phyloP scores from a whole-genome alignment of 2,888 invertebrate species.

The Oscheius onirici region DNA sequence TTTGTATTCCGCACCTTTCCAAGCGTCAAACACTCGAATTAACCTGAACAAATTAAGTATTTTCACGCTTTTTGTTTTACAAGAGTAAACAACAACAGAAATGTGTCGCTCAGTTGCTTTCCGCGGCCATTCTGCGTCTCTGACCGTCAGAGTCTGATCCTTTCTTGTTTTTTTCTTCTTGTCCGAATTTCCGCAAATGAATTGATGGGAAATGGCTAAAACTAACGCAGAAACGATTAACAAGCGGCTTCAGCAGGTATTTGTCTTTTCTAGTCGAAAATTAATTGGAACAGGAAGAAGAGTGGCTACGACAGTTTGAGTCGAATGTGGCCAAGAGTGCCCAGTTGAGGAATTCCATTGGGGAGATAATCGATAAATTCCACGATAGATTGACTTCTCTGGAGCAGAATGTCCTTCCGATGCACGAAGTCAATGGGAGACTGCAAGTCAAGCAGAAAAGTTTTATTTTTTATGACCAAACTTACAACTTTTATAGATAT shows the following conservation, averaged over 20 bases:
- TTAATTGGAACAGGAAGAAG: slow-evolving; percentile 58
- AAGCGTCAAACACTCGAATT: too few relatives aligned
- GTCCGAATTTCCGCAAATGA: background rate
- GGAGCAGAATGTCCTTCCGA: slow-evolving; percentile 65
- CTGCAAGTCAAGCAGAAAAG: slow-evolving; percentile 69
- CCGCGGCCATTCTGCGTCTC: too few relatives aligned
- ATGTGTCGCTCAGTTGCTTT: too few relatives aligned
- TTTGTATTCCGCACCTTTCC: too few relatives aligned
- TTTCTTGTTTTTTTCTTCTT: too few relatives aligned
- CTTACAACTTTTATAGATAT: slow-evolving; percentile 79
- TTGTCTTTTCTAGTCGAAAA: background rate
- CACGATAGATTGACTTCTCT: slow-evolving; percentile 56
- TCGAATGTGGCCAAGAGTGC: slow-evolving; percentile 56
- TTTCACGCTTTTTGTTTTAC: too few relatives aligned
- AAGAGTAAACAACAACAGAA: too few relatives aligned
- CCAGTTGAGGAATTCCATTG: slow-evolving; percentile 50
- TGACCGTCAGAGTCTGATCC: too few relatives aligned
- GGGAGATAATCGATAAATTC: slow-evolving; percentile 56
- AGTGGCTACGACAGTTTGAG: slow-evolving; percentile 65
- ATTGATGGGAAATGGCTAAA: background rate
- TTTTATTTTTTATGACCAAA: slow-evolving; percentile 39
- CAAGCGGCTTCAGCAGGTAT: slow-evolving; percentile 29
- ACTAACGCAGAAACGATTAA: slow-evolving; percentile 23
- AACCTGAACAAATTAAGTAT: too few relatives aligned
- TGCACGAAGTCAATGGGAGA: slow-evolving; percentile 65